Percentiles rank a stretch among this genome's conserved stretches.
phyloP scores from a whole-genome alignment of 1,140 invertebrate genomes.

The Chionoecetes opilio region DNA sequence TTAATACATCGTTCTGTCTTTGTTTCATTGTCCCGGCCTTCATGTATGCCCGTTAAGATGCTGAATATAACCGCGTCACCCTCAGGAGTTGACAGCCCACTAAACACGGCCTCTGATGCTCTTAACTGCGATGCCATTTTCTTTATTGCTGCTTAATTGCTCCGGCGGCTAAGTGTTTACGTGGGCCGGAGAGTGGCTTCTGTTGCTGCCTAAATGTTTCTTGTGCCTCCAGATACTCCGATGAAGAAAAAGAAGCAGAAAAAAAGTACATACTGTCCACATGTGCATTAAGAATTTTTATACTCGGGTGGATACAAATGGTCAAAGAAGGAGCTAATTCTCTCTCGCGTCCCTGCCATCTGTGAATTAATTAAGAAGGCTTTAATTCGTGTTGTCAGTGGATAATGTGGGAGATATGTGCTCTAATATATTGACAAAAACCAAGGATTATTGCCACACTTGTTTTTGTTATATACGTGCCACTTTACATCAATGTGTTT shows the following conservation, averaged over 20 bases:
- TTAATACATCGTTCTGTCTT: too few species aligned
- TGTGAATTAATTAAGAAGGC: not conserved
- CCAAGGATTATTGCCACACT: not conserved
- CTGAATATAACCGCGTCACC: not conserved
- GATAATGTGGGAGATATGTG: not conserved
- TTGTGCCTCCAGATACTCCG: not conserved
- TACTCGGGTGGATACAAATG: not conserved
- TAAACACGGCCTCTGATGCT: conserved; percentile 25
- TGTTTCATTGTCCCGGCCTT: too few species aligned
- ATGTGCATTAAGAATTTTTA: not conserved
- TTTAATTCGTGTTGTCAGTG: not conserved
- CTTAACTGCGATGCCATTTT: conserved; percentile 2
- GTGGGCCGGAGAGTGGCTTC: not conserved
- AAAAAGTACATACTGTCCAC: not conserved
- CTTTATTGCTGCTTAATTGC: conserved; percentile 30
- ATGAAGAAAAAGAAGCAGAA: too few species aligned
- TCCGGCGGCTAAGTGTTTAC: not conserved
- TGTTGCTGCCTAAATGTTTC: not conserved
- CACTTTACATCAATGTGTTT: not conserved
- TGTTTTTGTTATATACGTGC: not conserved
- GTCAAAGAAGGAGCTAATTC: not conserved
- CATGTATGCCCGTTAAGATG: not conserved
- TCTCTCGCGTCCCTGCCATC: not conserved
- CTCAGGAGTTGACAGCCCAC: not conserved
- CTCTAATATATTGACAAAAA: not conserved